phyloP scores from a whole-genome alignment of 2,113 vertebrate species.

The Cyanoramphus novaezelandiae region DNA sequence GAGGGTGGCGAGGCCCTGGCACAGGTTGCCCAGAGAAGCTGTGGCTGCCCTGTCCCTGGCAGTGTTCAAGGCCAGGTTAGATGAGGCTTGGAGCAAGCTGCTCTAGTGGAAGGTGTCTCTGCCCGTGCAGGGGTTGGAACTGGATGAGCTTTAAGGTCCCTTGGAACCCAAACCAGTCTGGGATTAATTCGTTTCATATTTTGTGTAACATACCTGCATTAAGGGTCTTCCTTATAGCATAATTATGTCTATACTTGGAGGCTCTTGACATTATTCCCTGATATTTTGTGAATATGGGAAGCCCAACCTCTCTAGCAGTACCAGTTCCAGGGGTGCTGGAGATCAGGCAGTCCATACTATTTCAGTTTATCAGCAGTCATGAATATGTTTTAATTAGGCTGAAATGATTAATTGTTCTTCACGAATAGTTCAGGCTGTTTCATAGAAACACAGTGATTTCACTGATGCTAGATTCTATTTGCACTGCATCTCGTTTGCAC shows the following conservation, averaged over 20 bases:
- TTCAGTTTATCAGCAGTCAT: background rate
- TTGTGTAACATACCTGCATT: background rate
- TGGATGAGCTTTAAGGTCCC: background rate
- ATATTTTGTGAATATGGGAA: background rate
- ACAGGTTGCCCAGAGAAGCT: background rate
- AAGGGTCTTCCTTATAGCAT: background rate
- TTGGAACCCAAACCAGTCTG: background rate
- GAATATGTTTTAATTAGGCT: background rate
- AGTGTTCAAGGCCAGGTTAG: background rate
- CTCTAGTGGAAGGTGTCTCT: background rate
- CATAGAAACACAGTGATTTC: rapidly evolving
- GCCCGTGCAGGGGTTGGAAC: background rate
- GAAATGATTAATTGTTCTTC: background rate
- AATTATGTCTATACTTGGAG: background rate
- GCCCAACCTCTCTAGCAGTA: background rate
- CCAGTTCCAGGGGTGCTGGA: background rate
- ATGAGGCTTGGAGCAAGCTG: background rate
- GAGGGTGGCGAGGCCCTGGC: background rate
- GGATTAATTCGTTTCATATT: background rate
- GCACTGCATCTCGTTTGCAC: background rate
- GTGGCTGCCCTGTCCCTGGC: background rate
- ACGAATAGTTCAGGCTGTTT: background rate
- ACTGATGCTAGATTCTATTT: background rate
- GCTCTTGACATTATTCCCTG: rapidly evolving
- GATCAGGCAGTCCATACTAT: background rate